Evolutionary conservation across 2,888 invertebrate genomes (phyloP), one percentile per base, ranked within the genome.

Genomic region (Catocala nupta): DNA sequence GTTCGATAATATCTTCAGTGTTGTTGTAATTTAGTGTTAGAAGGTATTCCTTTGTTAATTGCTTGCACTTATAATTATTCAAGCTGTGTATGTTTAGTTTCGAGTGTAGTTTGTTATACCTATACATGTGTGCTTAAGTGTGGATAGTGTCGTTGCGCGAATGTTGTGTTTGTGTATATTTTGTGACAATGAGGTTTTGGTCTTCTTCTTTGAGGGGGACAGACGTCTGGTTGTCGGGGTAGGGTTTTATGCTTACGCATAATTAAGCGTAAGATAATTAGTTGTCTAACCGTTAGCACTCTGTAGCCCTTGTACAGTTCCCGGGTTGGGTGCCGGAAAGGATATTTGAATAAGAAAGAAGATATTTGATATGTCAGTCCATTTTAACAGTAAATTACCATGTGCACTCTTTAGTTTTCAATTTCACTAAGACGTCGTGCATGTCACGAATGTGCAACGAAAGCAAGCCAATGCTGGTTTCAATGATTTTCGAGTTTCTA

Each of bases 211-310:
- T 50, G 50, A 11, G 5, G 16, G 34, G 33, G 34, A 9, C 25
- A 11, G 34, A 9, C 25, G 33, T 50, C 33, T 50, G 33, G 33
- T n/a, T 16, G 50, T 50, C 16, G 16, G 16, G 50, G 25, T 25
- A 50, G 50, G 25, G 50, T 25, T n/a, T 16, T 11, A 33, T 50
- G 50, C 25, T 50, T 25, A 50, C 50, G 50, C 13, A 50, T 50
- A 25, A 50, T 25, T 50, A 25, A n/a, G 50, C 50, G 50, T 4
- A 51, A n/a, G n/a, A 51, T 34, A 33, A 51, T 33, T 10, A 51
- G 33, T n/a, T 51, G 50, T 34, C 50, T 51, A 25, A 48, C 48
- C 25, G 48, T 48, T 25, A 48, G 9, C 16, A 16, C 16, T 16
- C 16, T 2, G 16, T 16, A 16, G 16, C 16, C 16, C 16, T 16